Evolutionary conservation across 37 sponge, comb jelly and placozoan species (phyloP).

Genomic region (Agelas oroides): DNA sequence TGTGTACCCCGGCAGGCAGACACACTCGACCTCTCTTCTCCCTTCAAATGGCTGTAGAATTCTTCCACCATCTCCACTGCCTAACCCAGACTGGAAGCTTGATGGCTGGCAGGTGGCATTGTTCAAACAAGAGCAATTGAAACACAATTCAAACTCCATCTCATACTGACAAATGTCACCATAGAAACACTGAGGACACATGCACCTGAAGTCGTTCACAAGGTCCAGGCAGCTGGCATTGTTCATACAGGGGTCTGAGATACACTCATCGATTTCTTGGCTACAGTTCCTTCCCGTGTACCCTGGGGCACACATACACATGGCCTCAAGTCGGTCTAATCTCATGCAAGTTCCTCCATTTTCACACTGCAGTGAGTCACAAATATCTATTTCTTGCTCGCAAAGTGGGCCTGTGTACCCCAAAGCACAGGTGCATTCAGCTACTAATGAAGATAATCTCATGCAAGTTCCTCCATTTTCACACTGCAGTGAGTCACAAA

Average conservation of each 20-base stretch:
- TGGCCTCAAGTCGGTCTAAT: background rate
- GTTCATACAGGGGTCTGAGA: slow-evolving; percentile 28
- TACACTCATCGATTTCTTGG: slow-evolving; percentile 67
- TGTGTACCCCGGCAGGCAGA: slow-evolving; percentile 54
- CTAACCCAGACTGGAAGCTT: background rate
- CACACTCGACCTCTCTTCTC: slow-evolving; percentile 1
- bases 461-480: slow-evolving; percentile 48
- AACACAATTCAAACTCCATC: background rate
- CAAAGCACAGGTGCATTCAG: background rate
- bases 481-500: slow-evolving; percentile 9
- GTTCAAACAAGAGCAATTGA: slow-evolving; percentile 23
- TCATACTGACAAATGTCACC: slow-evolving; percentile 54
- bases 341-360: slow-evolving; percentile 57
- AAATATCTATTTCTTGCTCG: slow-evolving; percentile 68
- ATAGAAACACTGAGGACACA: slow-evolving; percentile 34
- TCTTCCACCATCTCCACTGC: slow-evolving; percentile 14
- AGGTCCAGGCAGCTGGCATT: slow-evolving; percentile 43
- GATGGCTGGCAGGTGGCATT: slow-evolving; percentile 59
- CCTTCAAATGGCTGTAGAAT: slow-evolving; percentile 20
- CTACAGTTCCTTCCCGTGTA: slow-evolving; percentile 59
- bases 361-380: slow-evolving; percentile 28
- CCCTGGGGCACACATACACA: slow-evolving; percentile 29
- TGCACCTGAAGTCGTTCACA: background rate
- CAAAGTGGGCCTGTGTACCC: slow-evolving; percentile 66
- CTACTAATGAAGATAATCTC: background rate